phyloP scores from a whole-genome alignment of 2,888 invertebrate genomes.

The Drosophila kuntzei region DNA sequence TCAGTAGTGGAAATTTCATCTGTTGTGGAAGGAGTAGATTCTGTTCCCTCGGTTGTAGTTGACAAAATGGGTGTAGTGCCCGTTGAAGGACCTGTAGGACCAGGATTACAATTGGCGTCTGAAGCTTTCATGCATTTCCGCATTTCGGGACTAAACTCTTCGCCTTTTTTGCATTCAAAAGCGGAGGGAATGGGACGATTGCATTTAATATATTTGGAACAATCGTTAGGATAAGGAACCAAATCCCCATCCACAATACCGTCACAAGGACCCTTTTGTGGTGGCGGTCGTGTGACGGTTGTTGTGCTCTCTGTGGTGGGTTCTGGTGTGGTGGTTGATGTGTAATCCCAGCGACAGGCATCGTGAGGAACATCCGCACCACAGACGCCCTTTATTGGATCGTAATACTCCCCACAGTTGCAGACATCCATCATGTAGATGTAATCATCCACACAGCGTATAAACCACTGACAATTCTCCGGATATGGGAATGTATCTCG shows the following conservation, averaged over 20 bases:
- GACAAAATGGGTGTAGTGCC: slow-evolving; percentile 6
- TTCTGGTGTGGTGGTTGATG: slow-evolving; percentile 45
- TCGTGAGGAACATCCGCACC: slow-evolving; percentile 65
- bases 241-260: slow-evolving; percentile 37
- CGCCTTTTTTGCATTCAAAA: slow-evolving; percentile 54
- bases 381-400: slow-evolving; percentile 65
- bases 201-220: slow-evolving; percentile 72
- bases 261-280: slow-evolving; percentile 68
- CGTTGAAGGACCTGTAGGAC: slow-evolving; percentile 5
- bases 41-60: slow-evolving; percentile 22
- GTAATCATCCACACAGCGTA: slow-evolving; percentile 70
- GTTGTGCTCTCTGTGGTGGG: slow-evolving; percentile 11
- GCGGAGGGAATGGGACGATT: slow-evolving; percentile 62
- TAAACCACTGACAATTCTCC: slow-evolving; percentile 71
- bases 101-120: slow-evolving; percentile 61
- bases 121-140: slow-evolving; percentile 62
- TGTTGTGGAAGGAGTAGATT: background rate
- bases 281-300: slow-evolving; percentile 62
- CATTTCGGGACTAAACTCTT: slow-evolving; percentile 63
- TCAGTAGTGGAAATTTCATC: background rate
- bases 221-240: slow-evolving; percentile 74
- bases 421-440: slow-evolving; percentile 74
- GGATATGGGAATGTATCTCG: slow-evolving; percentile 67
- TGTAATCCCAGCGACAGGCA: slow-evolving; percentile 70
- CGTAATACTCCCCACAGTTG: slow-evolving; percentile 65